Evolutionary conservation across 2,888 invertebrate species (phyloP).

Genomic region (Neoitamus cyanurus): DNA sequence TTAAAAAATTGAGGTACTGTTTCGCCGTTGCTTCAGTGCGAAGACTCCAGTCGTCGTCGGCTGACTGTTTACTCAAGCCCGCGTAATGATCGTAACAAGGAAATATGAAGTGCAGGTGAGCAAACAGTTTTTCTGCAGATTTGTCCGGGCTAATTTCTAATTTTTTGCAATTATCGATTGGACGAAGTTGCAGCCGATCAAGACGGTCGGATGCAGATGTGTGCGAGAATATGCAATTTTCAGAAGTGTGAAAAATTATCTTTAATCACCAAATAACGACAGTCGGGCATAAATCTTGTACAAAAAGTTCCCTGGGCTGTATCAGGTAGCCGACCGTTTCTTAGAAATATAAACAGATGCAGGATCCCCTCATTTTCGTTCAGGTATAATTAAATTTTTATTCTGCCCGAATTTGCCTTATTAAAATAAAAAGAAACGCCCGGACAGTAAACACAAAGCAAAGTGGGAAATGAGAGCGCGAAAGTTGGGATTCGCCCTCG

Average conservation of each 20-base stretch:
- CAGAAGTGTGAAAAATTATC: conserved; percentile 38
- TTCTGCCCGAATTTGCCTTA: conserved; percentile 16
- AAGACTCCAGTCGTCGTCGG: neutral
- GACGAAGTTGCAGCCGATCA: neutral
- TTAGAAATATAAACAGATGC: conserved; percentile 41
- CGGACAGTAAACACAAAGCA: neutral
- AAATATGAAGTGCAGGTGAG: neutral
- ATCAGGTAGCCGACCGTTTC: conserved; percentile 37
- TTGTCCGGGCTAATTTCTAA: neutral
- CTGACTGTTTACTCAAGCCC: conserved; percentile 21
- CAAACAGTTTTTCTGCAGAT: conserved; percentile 12
- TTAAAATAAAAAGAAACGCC: neutral
- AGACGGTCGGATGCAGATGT: neutral
- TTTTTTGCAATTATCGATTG: conserved; percentile 1
- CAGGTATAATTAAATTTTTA: conserved; percentile 38
- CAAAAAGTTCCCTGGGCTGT: neutral
- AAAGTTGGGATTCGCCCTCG: conserved; percentile 11
- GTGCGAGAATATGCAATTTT: neutral
- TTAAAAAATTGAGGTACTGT: neutral
- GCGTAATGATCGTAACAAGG: conserved; percentile 19
- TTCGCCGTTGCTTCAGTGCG: neutral
- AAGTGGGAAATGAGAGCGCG: conserved; percentile 4
- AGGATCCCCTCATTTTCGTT: conserved; percentile 11
- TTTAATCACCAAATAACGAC: conserved; percentile 38
- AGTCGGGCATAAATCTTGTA: conserved; percentile 11